phyloP scores from a whole-genome alignment of 2,797 vertebrate genomes.

The Sciurus vulgaris region DNA sequence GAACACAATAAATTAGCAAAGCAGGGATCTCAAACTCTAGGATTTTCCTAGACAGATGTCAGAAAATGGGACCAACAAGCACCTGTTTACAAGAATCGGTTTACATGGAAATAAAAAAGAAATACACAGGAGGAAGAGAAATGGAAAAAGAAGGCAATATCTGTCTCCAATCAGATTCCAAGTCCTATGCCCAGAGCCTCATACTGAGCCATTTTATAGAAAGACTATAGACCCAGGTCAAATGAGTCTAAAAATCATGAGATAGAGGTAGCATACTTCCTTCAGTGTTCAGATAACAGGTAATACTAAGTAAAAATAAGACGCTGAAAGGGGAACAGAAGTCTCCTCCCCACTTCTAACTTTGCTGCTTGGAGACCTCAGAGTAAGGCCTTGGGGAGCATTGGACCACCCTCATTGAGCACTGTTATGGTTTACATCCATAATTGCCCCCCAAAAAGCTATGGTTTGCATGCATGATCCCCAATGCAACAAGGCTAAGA shows the following conservation, averaged over 20 bases:
- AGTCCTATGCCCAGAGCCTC: not conserved
- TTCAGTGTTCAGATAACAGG: not conserved
- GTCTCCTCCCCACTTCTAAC: not conserved
- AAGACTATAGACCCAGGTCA: not conserved
- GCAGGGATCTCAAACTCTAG: not conserved
- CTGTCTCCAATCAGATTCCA: not conserved
- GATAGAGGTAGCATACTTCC: too few relatives aligned
- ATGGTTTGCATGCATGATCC: too few relatives aligned
- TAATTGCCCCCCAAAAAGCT: too few relatives aligned
- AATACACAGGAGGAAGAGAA: not conserved
- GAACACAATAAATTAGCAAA: slow-evolving; percentile 8
- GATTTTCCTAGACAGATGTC: not conserved
- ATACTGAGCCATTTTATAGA: not conserved
- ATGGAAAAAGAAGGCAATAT: not conserved
- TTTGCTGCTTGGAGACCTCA: not conserved
- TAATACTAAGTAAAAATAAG: not conserved
- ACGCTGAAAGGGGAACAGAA: not conserved
- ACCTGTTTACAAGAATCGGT: not conserved
- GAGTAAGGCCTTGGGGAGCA: not conserved
- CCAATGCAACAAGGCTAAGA: too few relatives aligned
- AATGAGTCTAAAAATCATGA: not conserved
- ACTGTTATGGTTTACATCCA: not conserved
- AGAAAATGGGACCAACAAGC: not conserved
- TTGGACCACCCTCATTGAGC: not conserved
- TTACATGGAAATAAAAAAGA: not conserved